Base-by-base conservation (phyloP, 2,888 invertebrate species). In the Cremastinae sp. region DNA sequence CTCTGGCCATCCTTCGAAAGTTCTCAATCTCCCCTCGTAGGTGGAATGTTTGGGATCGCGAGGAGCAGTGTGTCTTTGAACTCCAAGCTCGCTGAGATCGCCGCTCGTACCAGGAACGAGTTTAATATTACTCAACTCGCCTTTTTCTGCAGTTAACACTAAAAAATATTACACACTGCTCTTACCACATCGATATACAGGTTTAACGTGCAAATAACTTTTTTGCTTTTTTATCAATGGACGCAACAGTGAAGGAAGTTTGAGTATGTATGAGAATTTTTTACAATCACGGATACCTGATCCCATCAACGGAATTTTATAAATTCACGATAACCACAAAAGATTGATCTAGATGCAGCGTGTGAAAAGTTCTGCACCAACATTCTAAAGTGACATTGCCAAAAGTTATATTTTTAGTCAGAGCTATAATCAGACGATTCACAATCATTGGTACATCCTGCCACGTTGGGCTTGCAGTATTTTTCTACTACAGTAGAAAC, bases 1-100 rank as follows among this genome's bases (percentile, higher is more conserved):
- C 1, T 92, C 91, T 0, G 97, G 96, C 97, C 97, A 98, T 70
- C 91, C 90, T n/a, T 85, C 86, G 88, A 94, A 97, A 1, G 95
- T 94, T 41, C 92, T 91, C 45, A 96, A 87, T 34, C 97, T 91
- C 0, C 93, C 90, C 73, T 95, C 94, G 7, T 94, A 90, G 0
- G 95, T 94, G 0, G 94, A 92, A 86, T 92, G 93, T 80, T 93
- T 92, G 0, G 94, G 92, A 84, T 94, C 93, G 74, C 93, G 92
- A 1, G 95, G 94, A 53, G 92, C 91, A 70, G 90, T 91, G 83
- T 93, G 93, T 45, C 90, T 87, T 79, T 92, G 91, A 68, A 93
- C 91, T n/a, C 94, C 94, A 58, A 93, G 88, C 75, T 93, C 92
- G 41, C 91, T 90, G 43, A 93, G 88, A 75, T 91, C 85, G 7